These are phyloP conservation scores for Mus spretus DNA, from an alignment of 2,797 vertebrate genomes.

Conservation along the genomic window DNA sequence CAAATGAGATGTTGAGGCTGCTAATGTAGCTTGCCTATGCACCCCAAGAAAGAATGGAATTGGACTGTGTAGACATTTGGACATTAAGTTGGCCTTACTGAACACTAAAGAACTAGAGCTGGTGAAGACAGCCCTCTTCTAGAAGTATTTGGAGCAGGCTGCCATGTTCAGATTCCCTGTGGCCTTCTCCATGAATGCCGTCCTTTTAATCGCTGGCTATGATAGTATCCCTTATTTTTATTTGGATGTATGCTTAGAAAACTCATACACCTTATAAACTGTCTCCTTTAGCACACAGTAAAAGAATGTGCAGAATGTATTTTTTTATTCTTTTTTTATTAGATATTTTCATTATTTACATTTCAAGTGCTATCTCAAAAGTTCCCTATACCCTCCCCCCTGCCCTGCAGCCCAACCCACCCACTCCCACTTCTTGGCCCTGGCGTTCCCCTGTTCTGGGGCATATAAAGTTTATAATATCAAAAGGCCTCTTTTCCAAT, in stretches of 20 bases:
- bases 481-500: no score
- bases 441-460: no score
- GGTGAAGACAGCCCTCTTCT: constrained; percentile 11
- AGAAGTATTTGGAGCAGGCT: constrained; percentile 9
- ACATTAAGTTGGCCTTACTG: neutral
- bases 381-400: no score
- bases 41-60: constrained; percentile 8
- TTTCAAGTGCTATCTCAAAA: no score
- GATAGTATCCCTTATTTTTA: constrained; percentile 69
- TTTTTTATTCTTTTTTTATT: no score
- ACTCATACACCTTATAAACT: constrained; percentile 73
- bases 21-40: constrained; percentile 1
- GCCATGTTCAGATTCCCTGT: constrained; percentile 4
- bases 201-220: constrained; percentile 14
- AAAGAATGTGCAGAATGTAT: constrained; percentile 71
- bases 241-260: constrained; percentile 73
- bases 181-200: constrained; percentile 24
- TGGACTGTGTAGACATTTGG: neutral
- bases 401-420: no score
- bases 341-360: no score
- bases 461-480: no score
- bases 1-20: neutral
- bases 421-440: no score
- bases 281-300: constrained; percentile 71
- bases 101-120: neutral